phyloP scores from a whole-genome alignment of 1,140 invertebrate species.

The Trichonephila clavipes region DNA sequence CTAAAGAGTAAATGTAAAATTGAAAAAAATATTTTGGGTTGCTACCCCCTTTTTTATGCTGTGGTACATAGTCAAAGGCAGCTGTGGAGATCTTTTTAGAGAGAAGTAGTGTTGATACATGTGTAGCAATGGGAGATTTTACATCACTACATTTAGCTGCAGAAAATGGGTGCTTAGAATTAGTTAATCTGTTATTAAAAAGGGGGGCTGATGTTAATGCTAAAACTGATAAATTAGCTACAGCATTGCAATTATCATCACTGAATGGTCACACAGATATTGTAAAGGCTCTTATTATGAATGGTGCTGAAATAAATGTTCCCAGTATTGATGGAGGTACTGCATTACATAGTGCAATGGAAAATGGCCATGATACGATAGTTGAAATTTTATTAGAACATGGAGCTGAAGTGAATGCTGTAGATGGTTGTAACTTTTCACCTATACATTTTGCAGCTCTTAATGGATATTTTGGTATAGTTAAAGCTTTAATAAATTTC shows the following conservation, averaged over 20 bases:
- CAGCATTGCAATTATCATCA: conserved; percentile 18
- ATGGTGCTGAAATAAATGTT: not conserved
- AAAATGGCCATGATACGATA: conserved; percentile 21
- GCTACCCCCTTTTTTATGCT: conserved; percentile 43
- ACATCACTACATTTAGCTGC: conserved; percentile 51
- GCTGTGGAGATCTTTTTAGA: conserved; percentile 28
- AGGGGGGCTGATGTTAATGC: conserved; percentile 51
- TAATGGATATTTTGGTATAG: not conserved
- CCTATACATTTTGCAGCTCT: conserved; percentile 21
- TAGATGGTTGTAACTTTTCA: not conserved
- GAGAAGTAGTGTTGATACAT: not conserved
- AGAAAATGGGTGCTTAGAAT: conserved; percentile 2
- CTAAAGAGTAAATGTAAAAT: not conserved
- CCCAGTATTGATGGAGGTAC: not conserved
- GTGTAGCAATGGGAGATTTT: not conserved
- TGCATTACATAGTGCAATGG: conserved; percentile 31
- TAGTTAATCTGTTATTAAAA: conserved; percentile 44
- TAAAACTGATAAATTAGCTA: not conserved
- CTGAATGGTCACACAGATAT: conserved; percentile 22
- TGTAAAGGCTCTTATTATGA: conserved; percentile 6
- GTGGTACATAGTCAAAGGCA: not conserved
- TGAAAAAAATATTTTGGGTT: not conserved
- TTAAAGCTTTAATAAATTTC: conserved; percentile 77
- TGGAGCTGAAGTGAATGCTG: conserved; percentile 25
- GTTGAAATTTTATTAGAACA: conserved; percentile 7